Evolutionary conservation across 2,797 vertebrate species (phyloP), one percentile per base, ranked within the genome.

Genomic region (Synanceia verrucosa): DNA sequence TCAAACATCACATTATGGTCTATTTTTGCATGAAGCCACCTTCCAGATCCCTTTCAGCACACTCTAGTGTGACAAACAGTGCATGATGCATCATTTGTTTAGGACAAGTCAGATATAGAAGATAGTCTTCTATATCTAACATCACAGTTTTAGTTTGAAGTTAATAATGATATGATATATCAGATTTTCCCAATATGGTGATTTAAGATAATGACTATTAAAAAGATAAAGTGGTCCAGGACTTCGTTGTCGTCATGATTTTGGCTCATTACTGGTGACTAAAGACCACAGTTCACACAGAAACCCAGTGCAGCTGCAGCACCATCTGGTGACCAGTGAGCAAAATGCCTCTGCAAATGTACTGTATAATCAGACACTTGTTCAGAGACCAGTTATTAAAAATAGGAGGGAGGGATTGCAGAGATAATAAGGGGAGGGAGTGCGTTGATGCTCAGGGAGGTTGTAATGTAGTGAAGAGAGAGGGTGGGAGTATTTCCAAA

Each of bases 261-360:
- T 37, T 55, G 47, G 46, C 64, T 29, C 9, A 23, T 21, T 9
- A 51, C 19, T 11, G 26, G 12, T 19, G 13, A 55, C 34, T 7
- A 6, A 29, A 34, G 8, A 4, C 9, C 48, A 47, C 4, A 55
- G 6, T 9, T 28, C 5, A 31, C 1, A 6, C 47, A 63, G 28
- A 16, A 12, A 37, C 4, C 7, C 51, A 14, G 11, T 66, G 55
- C 51, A 10, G 24, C 63, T 1, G 4, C 62, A 87, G 83, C 84
- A 5, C 83, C 86, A 78, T 55, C 87, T 85, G 43, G 68, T 88
- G 89, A 84, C 6, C 56, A 55, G 21, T 29, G 3, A 46, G 11
- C 13, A 9, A 71, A 79, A 57, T 76, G 57, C 29, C 23, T 4
- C 21, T 31, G 19, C 56, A 52, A n/a, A n/a, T n/a, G n/a, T n/a